phyloP scores from a whole-genome alignment of 2,113 vertebrate genomes.

The Chelonoidis abingdonii region DNA sequence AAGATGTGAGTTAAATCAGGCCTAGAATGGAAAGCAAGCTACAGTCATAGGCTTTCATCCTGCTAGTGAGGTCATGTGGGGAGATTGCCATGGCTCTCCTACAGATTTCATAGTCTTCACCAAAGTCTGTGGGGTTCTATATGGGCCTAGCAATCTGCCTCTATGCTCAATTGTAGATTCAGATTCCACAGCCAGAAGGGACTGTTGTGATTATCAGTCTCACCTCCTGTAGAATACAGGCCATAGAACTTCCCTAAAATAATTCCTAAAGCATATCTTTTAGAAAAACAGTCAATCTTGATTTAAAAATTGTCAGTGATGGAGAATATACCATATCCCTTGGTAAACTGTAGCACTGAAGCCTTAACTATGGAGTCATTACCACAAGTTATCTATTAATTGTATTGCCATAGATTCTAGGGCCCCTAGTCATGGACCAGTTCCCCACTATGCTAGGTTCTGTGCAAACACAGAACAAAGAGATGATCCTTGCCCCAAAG shows the following conservation, averaged over 20 bases:
- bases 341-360: not conserved
- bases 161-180: not conserved
- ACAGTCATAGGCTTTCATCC: not conserved
- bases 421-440: not conserved
- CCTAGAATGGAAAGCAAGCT: rapidly evolving
- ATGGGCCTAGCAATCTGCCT: not conserved
- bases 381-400: not conserved
- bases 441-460: not conserved
- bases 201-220: not conserved
- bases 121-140: not conserved
- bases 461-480: not conserved
- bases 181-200: not conserved
- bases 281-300: not conserved
- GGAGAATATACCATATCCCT: not conserved
- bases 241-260: not conserved
- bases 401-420: not conserved
- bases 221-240: not conserved
- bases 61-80: rapidly evolving
- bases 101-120: rapidly evolving
- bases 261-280: not conserved
- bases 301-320: not conserved
- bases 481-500: not conserved
- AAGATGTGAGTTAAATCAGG: rapidly evolving
- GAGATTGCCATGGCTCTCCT: not conserved
- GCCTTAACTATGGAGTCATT: not conserved